Evolutionary conservation across 2,113 vertebrate species (phyloP).

Genomic region (Chionis minor): DNA sequence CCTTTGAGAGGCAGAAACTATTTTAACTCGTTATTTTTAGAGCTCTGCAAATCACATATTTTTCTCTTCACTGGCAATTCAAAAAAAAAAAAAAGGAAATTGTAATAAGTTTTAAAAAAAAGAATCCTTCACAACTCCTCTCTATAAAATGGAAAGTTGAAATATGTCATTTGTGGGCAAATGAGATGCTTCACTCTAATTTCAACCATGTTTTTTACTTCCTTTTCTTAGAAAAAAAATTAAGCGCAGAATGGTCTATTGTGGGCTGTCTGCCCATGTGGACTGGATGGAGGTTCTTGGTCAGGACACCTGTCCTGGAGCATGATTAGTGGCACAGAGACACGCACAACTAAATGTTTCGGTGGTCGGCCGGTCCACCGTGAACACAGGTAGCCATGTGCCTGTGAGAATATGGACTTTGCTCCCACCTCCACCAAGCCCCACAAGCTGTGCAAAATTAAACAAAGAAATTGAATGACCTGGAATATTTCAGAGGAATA

Average conservation of each 20-base stretch:
- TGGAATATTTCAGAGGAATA: not conserved
- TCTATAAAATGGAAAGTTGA: constrained; percentile 27
- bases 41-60: constrained; percentile 59
- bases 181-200: constrained; percentile 47
- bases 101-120: constrained; percentile 37
- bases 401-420: not conserved
- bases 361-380: accelerated
- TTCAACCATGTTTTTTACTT: not conserved
- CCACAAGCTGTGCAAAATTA: not conserved
- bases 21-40: constrained; percentile 69
- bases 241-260: not conserved
- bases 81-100: constrained; percentile 39
- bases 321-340: not conserved
- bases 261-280: not conserved
- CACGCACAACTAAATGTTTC: not conserved
- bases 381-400: accelerated
- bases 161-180: constrained; percentile 49
- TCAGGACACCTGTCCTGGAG: not conserved
- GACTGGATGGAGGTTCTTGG: not conserved
- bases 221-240: not conserved
- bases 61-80: constrained; percentile 56
- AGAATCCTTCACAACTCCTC: constrained; percentile 30
- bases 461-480: not conserved
- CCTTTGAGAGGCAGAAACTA: constrained; percentile 62
- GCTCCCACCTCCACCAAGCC: not conserved